phyloP scores from a whole-genome alignment of 2,113 vertebrate genomes.

The Trachemys scripta region DNA sequence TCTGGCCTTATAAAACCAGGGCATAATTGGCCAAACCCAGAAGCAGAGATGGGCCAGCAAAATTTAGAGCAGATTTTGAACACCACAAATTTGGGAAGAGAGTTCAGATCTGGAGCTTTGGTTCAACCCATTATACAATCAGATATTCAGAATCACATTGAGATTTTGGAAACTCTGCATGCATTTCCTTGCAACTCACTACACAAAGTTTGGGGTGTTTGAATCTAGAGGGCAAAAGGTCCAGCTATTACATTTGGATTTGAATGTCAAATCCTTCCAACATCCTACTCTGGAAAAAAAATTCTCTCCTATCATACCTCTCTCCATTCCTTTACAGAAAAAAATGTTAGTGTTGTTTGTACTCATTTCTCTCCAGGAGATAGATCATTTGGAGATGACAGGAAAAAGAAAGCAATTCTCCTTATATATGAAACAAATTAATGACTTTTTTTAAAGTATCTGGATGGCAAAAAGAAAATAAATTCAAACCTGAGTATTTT shows the following conservation, averaged over 20 bases:
- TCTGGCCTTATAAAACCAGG: neutral
- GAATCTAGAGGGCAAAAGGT: neutral
- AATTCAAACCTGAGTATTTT: neutral
- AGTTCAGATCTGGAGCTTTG: neutral
- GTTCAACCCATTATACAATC: neutral
- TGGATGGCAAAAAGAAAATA: neutral
- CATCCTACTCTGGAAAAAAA: neutral
- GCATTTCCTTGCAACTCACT: rapidly evolving
- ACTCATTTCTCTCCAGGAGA: neutral
- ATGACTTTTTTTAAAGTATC: neutral
- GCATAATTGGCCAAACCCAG: neutral
- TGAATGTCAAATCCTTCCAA: neutral
- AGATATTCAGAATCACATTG: neutral
- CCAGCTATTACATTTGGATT: neutral
- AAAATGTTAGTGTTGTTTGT: rapidly evolving
- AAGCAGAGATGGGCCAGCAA: neutral
- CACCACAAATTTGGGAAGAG: neutral
- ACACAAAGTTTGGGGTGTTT: neutral
- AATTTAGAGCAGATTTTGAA: neutral
- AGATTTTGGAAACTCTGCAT: neutral
- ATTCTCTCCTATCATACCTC: neutral
- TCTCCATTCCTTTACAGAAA: neutral
- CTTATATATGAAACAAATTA: neutral
- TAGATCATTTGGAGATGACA: neutral
- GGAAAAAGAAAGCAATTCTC: neutral